Percentiles rank a stretch among this genome's conserved stretches.
Conservation (phyloP, 2,797 vertebrate genomes). For the Decapterus maruadsi region DNA sequence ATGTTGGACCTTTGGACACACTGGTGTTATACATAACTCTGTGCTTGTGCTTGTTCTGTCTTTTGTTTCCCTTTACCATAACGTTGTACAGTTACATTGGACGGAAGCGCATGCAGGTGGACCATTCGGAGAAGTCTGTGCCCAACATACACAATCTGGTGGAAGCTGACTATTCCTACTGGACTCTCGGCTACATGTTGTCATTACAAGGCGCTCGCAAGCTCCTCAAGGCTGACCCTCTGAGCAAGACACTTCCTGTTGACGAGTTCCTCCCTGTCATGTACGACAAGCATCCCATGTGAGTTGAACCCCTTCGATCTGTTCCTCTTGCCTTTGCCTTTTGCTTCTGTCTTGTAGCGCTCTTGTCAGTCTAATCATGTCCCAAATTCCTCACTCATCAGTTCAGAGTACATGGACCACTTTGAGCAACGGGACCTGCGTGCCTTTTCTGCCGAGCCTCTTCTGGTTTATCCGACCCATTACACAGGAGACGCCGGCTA, state of each 20-base stretch:
- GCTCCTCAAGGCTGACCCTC: slow-evolving; percentile 87
- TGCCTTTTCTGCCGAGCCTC: slow-evolving; percentile 91
- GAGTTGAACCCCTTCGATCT: slow-evolving; percentile 64
- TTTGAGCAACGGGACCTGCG: slow-evolving; percentile 86
- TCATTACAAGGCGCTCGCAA: slow-evolving; percentile 91
- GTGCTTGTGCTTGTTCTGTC: background rate
- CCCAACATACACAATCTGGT: slow-evolving; percentile 91
- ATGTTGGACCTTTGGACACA: too few relatives aligned
- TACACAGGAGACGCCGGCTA: slow-evolving; percentile 92
- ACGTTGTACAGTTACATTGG: slow-evolving; percentile 89
- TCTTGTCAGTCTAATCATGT: slow-evolving; percentile 21
- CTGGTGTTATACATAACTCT: background rate
- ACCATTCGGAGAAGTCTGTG: slow-evolving; percentile 89
- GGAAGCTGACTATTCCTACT: slow-evolving; percentile 94
- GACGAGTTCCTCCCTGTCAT: slow-evolving; percentile 95
- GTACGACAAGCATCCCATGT: slow-evolving; percentile 95
- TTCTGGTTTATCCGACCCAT: slow-evolving; percentile 91
- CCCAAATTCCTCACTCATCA: slow-evolving; percentile 42
- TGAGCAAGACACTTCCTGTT: slow-evolving; percentile 90
- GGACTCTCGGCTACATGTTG: slow-evolving; percentile 92
- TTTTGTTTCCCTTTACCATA: background rate
- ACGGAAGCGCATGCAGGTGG: slow-evolving; percentile 94
- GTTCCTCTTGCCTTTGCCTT: background rate
- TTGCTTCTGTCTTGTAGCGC: background rate
- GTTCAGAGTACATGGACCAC: slow-evolving; percentile 86